A percentile compares a stretch with the other conserved stretches of the same genome.
Conservation (phyloP, 2,888 invertebrate genomes). For the Eulithis testata region DNA sequence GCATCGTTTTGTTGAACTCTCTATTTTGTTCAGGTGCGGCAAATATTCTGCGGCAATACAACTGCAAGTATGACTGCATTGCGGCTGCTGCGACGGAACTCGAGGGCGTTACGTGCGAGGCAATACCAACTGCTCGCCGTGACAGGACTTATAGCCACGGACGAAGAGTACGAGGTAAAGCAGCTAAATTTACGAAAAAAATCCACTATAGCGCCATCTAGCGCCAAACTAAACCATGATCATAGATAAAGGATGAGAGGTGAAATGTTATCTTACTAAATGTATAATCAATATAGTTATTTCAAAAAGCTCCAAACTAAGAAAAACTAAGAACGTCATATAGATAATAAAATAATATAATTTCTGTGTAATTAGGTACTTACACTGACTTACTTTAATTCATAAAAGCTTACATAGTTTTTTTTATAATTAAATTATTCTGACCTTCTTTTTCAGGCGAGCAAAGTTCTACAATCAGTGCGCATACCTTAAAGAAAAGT, state of each 20-base stretch:
- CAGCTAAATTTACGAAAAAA: neutral
- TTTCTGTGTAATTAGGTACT: too few species aligned
- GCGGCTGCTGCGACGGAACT: conserved; percentile 88
- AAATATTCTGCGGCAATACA: conserved; percentile 56
- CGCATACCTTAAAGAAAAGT: conserved; percentile 87
- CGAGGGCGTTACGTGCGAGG: conserved; percentile 90
- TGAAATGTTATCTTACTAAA: too few species aligned
- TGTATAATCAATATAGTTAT: too few species aligned
- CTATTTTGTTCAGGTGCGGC: conserved; percentile 57
- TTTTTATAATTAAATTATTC: conserved; percentile 22
- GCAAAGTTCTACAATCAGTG: conserved; percentile 90
- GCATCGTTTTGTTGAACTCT: too few species aligned
- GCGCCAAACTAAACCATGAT: too few species aligned
- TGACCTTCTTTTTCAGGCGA: conserved; percentile 85
- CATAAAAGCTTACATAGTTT: too few species aligned
- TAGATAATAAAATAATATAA: too few species aligned
- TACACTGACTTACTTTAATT: too few species aligned
- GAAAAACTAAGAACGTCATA: too few species aligned
- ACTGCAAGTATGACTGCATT: conserved; percentile 57
- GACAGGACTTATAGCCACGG: conserved; percentile 88
- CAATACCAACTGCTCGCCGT: conserved; percentile 95
- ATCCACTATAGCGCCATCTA: too few species aligned
- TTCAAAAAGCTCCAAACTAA: too few species aligned
- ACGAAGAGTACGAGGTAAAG: conserved; percentile 88
- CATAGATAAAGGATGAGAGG: too few species aligned